These are phyloP conservation scores for Lanistes nyassanus DNA, from an alignment of 1,140 invertebrate species.

Conservation along the genomic window DNA sequence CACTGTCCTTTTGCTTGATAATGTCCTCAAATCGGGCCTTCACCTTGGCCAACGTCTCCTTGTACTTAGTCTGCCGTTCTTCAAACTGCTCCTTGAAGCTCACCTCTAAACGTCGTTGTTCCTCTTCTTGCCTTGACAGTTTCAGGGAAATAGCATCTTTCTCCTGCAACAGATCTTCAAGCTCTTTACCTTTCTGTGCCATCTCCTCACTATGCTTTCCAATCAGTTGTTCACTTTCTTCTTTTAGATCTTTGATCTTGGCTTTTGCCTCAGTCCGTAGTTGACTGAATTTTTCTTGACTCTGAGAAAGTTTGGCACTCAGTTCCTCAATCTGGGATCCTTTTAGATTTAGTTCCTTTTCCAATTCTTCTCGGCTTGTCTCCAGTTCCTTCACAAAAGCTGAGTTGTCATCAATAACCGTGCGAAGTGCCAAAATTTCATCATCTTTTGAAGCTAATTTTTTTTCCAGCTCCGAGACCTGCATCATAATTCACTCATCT, in stretches of 20 bases:
- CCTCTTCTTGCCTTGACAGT: conserved; percentile 23
- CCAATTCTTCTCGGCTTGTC: conserved; percentile 27
- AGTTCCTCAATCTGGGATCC: conserved; percentile 22
- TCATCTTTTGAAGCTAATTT: conserved; percentile 36
- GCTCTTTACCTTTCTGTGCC: conserved; percentile 27
- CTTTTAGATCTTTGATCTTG: conserved; percentile 45
- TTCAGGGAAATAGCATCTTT: conserved; percentile 30
- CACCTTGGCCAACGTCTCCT: conserved; percentile 51
- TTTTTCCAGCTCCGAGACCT: conserved; percentile 37
- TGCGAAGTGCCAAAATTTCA: conserved; percentile 39
- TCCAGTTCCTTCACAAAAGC: conserved; percentile 30
- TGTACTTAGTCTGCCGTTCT: conserved; percentile 48
- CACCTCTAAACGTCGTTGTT: conserved; percentile 42
- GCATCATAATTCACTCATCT: neutral
- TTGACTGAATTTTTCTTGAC: conserved; percentile 47
- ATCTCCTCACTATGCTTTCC: conserved; percentile 29
- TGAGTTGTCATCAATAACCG: conserved; percentile 39
- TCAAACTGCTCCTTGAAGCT: conserved; percentile 53
- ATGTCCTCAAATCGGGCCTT: conserved; percentile 60
- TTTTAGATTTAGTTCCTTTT: conserved; percentile 28
- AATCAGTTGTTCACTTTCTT: conserved; percentile 39
- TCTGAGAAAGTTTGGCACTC: conserved; percentile 29
- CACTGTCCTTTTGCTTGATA: conserved; percentile 53
- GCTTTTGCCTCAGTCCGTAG: conserved; percentile 40
- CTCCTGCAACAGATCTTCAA: conserved; percentile 29